Evolutionary conservation across 2,888 invertebrate species (phyloP), one percentile per base, ranked within the genome.

Genomic region (Steinernema carpocapsae): DNA sequence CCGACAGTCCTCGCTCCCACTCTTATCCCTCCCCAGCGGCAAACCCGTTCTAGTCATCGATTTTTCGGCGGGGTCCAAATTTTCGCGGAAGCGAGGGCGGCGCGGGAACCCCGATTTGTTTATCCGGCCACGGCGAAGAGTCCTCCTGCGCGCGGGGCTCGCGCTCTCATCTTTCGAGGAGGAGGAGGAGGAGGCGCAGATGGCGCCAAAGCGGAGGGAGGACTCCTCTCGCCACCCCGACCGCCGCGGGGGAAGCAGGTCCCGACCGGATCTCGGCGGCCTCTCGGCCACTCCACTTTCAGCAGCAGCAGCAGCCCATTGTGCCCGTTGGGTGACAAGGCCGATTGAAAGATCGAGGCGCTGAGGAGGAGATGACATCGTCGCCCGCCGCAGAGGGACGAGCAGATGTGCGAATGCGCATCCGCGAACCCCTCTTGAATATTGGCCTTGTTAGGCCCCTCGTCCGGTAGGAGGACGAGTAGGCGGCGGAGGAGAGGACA

Each of bases 381-480:
- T n/a, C n/a, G n/a, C n/a, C 7, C 43, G 43, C 51, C 14, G 51
- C 51, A 6, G 51, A 51, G 51, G 19, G 56, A 22, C 19, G n/a
- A 26, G 56, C 56, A 56, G 56, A 56, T 56, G 56, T 56, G 56
- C 56, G 56, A 56, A 56, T 19, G 56, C 56, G 26, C 56, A 26
- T 26, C 48, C 48, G n/a, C 48, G n/a, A 56, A 26, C 56, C 26
- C 56, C 56, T 56, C 24, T 26, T 56, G 56, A 26, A 56, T 56
- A 56, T 56, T 56, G 56, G 56, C 56, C 56, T 56, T 56, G 56
- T 56, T 56, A 56, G 56, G 56, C 56, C 56, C 56, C 2, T 56
- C 26, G 3, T 22, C 22, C 24, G 7, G 26, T n/a, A n/a, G n/a
- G n/a, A n/a, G n/a, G n/a, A n/a, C n/a, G n/a, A n/a, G n/a, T n/a